Conservation (phyloP, 2,113 vertebrate genomes). For the Hippocampus abdominalis region DNA sequence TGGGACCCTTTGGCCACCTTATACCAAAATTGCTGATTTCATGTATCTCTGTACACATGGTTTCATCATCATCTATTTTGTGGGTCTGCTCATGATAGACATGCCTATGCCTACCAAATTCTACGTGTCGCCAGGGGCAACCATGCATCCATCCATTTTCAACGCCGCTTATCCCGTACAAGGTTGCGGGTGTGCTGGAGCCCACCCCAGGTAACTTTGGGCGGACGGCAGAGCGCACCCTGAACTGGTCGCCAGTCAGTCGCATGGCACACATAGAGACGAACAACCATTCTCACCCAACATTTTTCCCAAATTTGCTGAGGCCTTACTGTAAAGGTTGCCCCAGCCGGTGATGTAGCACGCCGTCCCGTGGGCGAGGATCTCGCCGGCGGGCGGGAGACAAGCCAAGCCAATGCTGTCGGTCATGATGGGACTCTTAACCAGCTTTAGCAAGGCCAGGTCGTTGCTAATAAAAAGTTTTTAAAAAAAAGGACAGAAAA, state of each 20-base stretch:
- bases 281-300: no score
- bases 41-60: neutral
- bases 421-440: constrained; percentile 58
- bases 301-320: neutral
- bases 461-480: constrained; percentile 62
- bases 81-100: neutral
- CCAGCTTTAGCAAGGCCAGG: constrained; percentile 69
- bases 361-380: constrained; percentile 37
- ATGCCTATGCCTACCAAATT: no score
- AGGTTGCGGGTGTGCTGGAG: no score
- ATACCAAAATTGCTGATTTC: neutral
- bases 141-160: no score
- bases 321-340: constrained; percentile 65
- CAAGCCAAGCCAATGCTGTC: constrained; percentile 58
- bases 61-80: neutral
- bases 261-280: no score
- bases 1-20: neutral
- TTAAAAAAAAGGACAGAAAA: no score
- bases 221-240: no score
- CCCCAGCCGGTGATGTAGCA: constrained; percentile 72
- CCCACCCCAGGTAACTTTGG: no score
- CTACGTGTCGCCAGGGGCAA: no score
- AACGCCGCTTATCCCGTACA: no score
- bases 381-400: constrained; percentile 57
- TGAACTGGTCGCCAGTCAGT: no score